These are phyloP conservation scores for Chloropsis cyanopogon DNA, from an alignment of 2,113 vertebrate species.

Conservation along the genomic window DNA sequence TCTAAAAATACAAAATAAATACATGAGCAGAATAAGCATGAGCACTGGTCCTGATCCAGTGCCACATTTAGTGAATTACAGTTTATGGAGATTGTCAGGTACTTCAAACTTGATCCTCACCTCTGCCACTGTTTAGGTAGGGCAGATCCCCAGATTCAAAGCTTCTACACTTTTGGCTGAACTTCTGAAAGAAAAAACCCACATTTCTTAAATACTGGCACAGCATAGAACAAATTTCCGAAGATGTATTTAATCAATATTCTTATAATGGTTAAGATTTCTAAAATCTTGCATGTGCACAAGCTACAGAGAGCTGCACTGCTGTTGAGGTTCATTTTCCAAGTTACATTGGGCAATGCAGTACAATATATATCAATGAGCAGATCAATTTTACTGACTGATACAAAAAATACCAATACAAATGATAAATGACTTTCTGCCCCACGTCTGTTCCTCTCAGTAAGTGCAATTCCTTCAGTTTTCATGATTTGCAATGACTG, in stretches of 20 bases:
- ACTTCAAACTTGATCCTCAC: background rate
- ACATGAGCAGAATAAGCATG: background rate
- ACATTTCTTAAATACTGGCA: background rate
- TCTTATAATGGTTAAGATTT: background rate
- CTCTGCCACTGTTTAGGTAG: background rate
- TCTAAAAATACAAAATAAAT: background rate
- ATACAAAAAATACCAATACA: background rate
- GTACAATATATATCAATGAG: background rate
- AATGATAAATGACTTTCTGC: fast-evolving
- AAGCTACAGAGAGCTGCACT: background rate
- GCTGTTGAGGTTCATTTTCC: background rate
- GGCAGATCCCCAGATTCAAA: background rate
- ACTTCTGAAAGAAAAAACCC: background rate
- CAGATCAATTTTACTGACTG: background rate
- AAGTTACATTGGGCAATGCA: background rate
- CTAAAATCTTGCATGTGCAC: background rate
- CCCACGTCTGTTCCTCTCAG: background rate
- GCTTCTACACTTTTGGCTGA: background rate
- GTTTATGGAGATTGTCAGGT: background rate
- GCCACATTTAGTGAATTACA: background rate
- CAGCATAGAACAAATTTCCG: background rate
- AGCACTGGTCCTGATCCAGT: background rate
- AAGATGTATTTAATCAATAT: background rate
- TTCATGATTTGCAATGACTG: background rate
- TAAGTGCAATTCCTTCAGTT: background rate